Conservation (phyloP, 2,797 vertebrate genomes). For the Enteromius fasciolatus region DNA sequence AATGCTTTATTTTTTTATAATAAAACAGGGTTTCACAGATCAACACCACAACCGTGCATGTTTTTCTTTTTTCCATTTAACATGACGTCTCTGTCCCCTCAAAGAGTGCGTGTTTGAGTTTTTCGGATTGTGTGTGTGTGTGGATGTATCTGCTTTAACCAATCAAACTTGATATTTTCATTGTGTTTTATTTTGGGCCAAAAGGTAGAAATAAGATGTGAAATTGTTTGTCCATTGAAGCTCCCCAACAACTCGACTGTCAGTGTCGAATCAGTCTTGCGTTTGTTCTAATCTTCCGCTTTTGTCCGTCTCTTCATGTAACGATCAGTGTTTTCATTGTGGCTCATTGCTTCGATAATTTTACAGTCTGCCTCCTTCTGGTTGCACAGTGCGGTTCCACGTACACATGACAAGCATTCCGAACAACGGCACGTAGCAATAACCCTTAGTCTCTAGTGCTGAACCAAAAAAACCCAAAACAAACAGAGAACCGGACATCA, state of each 20-base stretch:
- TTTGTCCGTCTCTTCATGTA: constrained; percentile 12
- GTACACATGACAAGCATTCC: constrained; percentile 60
- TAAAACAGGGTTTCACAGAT: constrained; percentile 80
- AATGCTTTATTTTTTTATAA: constrained; percentile 80
- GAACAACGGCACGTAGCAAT: constrained; percentile 61
- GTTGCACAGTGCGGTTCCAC: constrained; percentile 50
- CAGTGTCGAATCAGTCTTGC: constrained; percentile 21
- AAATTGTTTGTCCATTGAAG: constrained; percentile 22
- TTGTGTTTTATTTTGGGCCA: constrained; percentile 55
- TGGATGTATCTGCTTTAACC: constrained; percentile 48
- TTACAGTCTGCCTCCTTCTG: constrained; percentile 41
- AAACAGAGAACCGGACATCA: constrained; percentile 29
- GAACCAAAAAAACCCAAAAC: constrained; percentile 73
- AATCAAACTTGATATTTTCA: constrained; percentile 42
- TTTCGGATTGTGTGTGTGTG: constrained; percentile 34
- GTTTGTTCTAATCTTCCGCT: constrained; percentile 18
- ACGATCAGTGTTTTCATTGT: constrained; percentile 12
- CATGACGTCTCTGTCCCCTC: constrained; percentile 52
- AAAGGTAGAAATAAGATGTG: constrained; percentile 46
- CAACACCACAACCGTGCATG: constrained; percentile 72
- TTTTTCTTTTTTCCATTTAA: constrained; percentile 63
- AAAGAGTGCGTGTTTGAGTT: constrained; percentile 38
- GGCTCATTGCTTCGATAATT: constrained; percentile 22
- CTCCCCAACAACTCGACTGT: background rate
- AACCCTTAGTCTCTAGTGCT: constrained; percentile 58